Evolutionary conservation across 2,888 invertebrate genomes (phyloP), one percentile per base, ranked within the genome.

Genomic region (Cheilosia impressa): DNA sequence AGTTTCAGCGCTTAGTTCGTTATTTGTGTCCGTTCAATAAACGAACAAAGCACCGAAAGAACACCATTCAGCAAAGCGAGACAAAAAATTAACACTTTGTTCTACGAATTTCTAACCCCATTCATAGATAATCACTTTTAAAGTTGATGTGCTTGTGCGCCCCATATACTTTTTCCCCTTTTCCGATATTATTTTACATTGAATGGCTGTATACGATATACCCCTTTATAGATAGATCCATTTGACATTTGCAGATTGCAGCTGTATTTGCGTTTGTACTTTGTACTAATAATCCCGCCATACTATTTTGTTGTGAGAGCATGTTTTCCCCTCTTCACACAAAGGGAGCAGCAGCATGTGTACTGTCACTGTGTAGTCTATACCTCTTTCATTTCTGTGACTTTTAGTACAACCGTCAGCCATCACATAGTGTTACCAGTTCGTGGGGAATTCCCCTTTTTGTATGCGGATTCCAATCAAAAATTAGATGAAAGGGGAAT

Each of bases 351-450:
- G 38, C 13, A 24, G 7, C 13, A 2, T 10, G 19, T 3, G 50
- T 24, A 24, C 17, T 15, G 9, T 13, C 4, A 10, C 5, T 34
- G 13, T 52, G 52, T 9, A 9, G 31, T 31, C 2, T 31, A 31
- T 55, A 9, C 7, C 43, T 27, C 47, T 13, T 10, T 17, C 50
- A 45, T 45, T n/a, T 45, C 19, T 34, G 38, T 13, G 38, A 38
- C 47, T 77, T 77, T 77, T 69, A 69, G 68, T 77, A 77, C 77
- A 63, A 13, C 52, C 50, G 34, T 47, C 31, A 41, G 31, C 13
- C n/a, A 2, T 22, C 22, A 22, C 22, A 2, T 2, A 22, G 22
- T 22, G 22, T 2, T 22, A 22, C 22, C 1, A 22, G 22, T 22
- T 22, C 22, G 22, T 22, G 22, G 22, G 22, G 2, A 22, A 2